Evolutionary conservation across 2,888 invertebrate species (phyloP).

Genomic region (Oxycera nigricornis): DNA sequence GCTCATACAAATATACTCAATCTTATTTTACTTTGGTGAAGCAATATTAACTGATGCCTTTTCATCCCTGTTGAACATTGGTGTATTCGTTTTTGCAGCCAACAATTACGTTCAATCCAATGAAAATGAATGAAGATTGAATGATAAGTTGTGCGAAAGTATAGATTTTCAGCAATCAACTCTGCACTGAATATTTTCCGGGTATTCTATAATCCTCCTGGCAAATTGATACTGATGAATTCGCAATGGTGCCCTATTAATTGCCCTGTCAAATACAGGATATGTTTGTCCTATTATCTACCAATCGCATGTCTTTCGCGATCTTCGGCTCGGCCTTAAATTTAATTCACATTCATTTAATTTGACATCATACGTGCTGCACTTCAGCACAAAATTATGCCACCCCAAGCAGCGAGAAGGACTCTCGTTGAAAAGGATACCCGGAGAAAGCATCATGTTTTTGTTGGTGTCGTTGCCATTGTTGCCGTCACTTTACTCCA

Average conservation of each 20-base stretch:
- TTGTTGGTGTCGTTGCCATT: not conserved
- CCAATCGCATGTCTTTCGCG: slow-evolving; percentile 11
- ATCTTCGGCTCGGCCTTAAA: slow-evolving; percentile 29
- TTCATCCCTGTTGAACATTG: too few relatives aligned
- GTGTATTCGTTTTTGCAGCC: too few relatives aligned
- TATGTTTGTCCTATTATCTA: not conserved
- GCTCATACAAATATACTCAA: too few relatives aligned
- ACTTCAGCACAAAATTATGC: not conserved
- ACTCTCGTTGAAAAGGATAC: slow-evolving; percentile 15
- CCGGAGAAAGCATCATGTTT: not conserved
- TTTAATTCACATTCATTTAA: slow-evolving; percentile 36
- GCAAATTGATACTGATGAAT: too few relatives aligned
- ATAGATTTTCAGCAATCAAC: too few relatives aligned
- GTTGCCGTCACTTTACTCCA: slow-evolving; percentile 22
- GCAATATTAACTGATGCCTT: too few relatives aligned
- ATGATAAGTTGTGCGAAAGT: too few relatives aligned
- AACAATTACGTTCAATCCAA: too few relatives aligned
- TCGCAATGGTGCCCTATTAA: slow-evolving; percentile 27
- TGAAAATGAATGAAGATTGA: too few relatives aligned
- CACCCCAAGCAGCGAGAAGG: not conserved
- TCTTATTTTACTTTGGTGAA: too few relatives aligned
- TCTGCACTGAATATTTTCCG: too few relatives aligned
- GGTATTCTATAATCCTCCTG: too few relatives aligned
- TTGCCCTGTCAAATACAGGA: slow-evolving; percentile 20
- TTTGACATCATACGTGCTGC: slow-evolving; percentile 28